Base-by-base conservation (phyloP, 2,888 invertebrate species). In the Drosophila phalerata region DNA sequence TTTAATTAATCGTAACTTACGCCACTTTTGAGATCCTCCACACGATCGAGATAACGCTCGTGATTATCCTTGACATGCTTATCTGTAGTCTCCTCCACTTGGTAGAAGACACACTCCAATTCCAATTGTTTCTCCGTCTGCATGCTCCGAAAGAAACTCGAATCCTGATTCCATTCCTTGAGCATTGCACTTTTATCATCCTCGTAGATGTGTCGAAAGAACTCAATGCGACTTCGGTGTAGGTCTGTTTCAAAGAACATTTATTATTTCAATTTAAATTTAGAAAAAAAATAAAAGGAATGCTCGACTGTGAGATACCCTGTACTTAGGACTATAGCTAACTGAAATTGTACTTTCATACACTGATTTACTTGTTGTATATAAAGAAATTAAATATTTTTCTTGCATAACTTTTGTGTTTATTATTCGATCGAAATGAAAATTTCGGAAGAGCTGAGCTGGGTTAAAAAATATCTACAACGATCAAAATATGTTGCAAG, bases 91-190 rank as follows among this genome's bases (percentile, higher is more conserved):
- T 93, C 91, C n/a, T 94, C 92, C 80, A 95, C 93, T 42, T 94
- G 94, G 81, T 93, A 94, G n/a, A 93, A 94, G 37, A 95, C 93
- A 28, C 94, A 93, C 69, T 94, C 94, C 62, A 95, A 86, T 57
- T 95, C 93, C 57, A 94, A 93, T 77, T 95, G 95, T 0, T 93
- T 93, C 43, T 93, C 92, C 2, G 94, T 93, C 61, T 95, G 94
- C 48, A 92, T 90, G 10, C 94, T 92, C 17, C 94, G 92, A 19
- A 94, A 92, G 0, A 93, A 92, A 8, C 93, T 88, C 48, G 95
- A 94, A 69, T 95, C 94, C 70, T 93, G 93, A 25, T 94, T 94
- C 93, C 93, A 94, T 60, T 90, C 94, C 67, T 93, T 93, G 38
- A 94, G 90, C 37, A 94, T 93, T 48, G 91, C 92, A 58, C 93